A percentile compares a stretch with the other conserved stretches of the same genome.
These are phyloP conservation scores for Glyptemys insculpta DNA, from an alignment of 2,797 vertebrate species.

Conservation along the genomic window DNA sequence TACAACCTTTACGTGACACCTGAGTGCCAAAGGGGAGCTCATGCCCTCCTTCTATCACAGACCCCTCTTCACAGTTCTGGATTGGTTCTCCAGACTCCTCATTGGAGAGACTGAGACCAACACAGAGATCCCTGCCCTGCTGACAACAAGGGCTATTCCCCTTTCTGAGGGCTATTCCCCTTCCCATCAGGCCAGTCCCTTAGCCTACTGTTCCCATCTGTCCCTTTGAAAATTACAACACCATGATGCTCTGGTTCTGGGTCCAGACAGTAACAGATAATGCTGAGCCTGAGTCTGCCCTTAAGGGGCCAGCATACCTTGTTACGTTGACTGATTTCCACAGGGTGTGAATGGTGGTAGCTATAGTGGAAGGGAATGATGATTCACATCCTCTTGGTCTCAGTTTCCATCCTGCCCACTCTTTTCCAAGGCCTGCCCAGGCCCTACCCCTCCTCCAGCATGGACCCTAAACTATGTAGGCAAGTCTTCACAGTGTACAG, in stretches of 20 bases:
- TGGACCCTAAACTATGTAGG: neutral
- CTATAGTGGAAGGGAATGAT: neutral
- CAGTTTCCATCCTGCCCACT: neutral
- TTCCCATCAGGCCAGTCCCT: neutral
- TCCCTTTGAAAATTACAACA: neutral
- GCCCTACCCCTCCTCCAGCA: neutral
- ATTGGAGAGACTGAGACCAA: accelerated
- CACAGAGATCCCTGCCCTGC: neutral
- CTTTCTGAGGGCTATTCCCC: neutral
- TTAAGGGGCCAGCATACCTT: neutral
- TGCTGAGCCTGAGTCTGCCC: neutral
- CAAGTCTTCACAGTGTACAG: neutral
- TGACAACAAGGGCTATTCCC: neutral
- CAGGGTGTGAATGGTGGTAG: neutral
- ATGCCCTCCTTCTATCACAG: neutral
- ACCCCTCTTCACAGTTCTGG: neutral
- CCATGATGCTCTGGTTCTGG: neutral
- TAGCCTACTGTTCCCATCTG: neutral
- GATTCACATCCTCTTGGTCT: neutral
- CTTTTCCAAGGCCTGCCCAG: neutral
- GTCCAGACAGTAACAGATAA: neutral
- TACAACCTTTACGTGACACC: neutral
- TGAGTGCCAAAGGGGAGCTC: neutral
- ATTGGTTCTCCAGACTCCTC: accelerated
- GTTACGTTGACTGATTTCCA: neutral